Conservation (phyloP, 2,113 vertebrate species). For the Corydoras maculifer region DNA sequence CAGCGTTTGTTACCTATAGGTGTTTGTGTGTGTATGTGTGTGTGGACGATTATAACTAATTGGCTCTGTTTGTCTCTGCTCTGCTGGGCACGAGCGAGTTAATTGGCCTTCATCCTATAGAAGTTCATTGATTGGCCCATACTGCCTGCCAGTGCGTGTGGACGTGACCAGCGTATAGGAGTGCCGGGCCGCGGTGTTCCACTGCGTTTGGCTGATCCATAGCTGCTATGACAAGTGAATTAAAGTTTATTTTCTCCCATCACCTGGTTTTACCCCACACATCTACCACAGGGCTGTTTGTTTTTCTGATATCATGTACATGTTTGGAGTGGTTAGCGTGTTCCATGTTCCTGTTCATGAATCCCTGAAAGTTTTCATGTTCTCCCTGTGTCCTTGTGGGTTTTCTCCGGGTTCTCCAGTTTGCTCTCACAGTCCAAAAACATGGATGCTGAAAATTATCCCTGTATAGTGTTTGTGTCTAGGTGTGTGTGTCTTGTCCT, state of each 20-base stretch:
- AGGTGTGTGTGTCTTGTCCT: too few relatives aligned
- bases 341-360: too few relatives aligned
- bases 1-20: conserved; percentile 9
- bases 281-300: too few relatives aligned
- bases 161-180: conserved; percentile 8
- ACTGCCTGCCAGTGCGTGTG: conserved; percentile 27
- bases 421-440: too few relatives aligned
- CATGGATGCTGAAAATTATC: too few relatives aligned
- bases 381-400: too few relatives aligned
- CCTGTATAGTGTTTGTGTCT: too few relatives aligned
- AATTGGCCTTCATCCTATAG: conserved; percentile 34
- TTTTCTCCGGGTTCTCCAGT: too few relatives aligned
- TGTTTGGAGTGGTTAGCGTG: too few relatives aligned
- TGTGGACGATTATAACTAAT: conserved; percentile 30
- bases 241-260: conserved; percentile 29
- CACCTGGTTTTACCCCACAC: not conserved
- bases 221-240: conserved; percentile 27
- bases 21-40: conserved; percentile 9
- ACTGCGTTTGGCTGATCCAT: conserved; percentile 13
- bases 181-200: conserved; percentile 1
- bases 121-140: conserved; percentile 35
- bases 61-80: conserved; percentile 32
- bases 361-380: too few relatives aligned
- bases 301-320: too few relatives aligned
- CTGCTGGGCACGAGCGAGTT: conserved; percentile 27